phyloP scores from a whole-genome alignment of 2,888 invertebrate species.

The Meiosimyza decipiens region DNA sequence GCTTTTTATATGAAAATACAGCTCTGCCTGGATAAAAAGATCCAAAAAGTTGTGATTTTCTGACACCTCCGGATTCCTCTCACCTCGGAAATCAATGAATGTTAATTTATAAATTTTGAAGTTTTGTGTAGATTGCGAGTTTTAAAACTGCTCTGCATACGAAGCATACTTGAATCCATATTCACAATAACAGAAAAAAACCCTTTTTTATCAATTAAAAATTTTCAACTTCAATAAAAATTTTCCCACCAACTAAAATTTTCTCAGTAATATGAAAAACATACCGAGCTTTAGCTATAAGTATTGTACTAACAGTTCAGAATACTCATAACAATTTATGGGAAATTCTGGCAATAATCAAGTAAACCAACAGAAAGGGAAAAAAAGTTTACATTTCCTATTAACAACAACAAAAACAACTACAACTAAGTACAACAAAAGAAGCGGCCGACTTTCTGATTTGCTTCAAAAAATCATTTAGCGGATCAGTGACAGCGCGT shows the following conservation, averaged over 20 bases:
- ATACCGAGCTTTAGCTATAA: background rate
- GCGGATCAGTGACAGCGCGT: constrained; percentile 52
- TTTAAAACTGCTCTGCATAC: too few relatives aligned
- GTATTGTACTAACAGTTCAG: background rate
- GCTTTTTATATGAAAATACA: too few relatives aligned
- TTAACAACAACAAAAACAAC: constrained; percentile 47
- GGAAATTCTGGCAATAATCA: constrained; percentile 24
- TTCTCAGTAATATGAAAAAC: background rate
- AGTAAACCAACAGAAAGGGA: constrained; percentile 28
- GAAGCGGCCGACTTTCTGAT: constrained; percentile 40
- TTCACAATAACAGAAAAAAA: too few relatives aligned
- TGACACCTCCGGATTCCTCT: too few relatives aligned
- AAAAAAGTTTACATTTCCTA: constrained; percentile 53
- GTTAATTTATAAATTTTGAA: too few relatives aligned
- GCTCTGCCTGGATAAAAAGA: too few relatives aligned
- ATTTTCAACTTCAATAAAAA: too few relatives aligned
- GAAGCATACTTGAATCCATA: too few relatives aligned
- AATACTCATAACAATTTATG: constrained; percentile 12
- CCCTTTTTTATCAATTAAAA: too few relatives aligned
- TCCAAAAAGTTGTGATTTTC: too few relatives aligned
- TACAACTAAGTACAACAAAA: constrained; percentile 34
- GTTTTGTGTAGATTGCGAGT: too few relatives aligned
- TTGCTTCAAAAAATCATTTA: constrained; percentile 48
- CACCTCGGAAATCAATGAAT: too few relatives aligned
- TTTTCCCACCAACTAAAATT: background rate